phyloP scores from a whole-genome alignment of 2,113 vertebrate genomes.

The Picathartes gymnocephalus region DNA sequence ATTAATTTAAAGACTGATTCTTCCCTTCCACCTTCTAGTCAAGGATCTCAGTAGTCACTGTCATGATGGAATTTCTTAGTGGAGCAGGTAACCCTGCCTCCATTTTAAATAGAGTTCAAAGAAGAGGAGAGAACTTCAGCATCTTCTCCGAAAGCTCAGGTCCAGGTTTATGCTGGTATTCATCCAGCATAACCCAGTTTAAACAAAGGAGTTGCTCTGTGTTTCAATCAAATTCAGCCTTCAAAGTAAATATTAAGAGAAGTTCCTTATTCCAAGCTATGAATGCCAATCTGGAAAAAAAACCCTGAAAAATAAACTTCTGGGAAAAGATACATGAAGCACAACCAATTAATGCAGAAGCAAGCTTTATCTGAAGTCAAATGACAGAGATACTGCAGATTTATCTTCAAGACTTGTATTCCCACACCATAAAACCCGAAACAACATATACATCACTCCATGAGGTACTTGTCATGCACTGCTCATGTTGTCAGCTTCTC shows the following conservation, averaged over 20 bases:
- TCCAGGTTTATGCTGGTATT: background rate
- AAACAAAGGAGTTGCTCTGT: background rate
- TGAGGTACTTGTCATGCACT: background rate
- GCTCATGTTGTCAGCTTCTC: background rate
- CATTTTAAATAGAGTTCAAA: background rate
- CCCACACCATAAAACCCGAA: background rate
- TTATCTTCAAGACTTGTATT: background rate
- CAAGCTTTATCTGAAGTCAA: background rate
- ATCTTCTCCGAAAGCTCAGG: background rate
- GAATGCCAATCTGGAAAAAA: background rate
- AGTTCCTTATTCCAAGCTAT: background rate
- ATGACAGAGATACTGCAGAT: background rate
- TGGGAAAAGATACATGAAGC: background rate
- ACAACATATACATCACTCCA: background rate
- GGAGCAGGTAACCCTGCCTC: background rate
- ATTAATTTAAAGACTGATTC: background rate
- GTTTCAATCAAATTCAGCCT: background rate
- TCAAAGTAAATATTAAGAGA: background rate
- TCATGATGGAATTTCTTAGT: accelerated
- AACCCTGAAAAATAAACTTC: background rate
- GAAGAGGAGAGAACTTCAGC: background rate
- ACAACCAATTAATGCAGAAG: background rate
- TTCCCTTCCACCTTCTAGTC: background rate
- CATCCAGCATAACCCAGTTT: background rate
- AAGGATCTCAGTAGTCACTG: background rate